Evolutionary conservation across 1,140 invertebrate genomes (phyloP).

Genomic region (Megalonaias nervosa): DNA sequence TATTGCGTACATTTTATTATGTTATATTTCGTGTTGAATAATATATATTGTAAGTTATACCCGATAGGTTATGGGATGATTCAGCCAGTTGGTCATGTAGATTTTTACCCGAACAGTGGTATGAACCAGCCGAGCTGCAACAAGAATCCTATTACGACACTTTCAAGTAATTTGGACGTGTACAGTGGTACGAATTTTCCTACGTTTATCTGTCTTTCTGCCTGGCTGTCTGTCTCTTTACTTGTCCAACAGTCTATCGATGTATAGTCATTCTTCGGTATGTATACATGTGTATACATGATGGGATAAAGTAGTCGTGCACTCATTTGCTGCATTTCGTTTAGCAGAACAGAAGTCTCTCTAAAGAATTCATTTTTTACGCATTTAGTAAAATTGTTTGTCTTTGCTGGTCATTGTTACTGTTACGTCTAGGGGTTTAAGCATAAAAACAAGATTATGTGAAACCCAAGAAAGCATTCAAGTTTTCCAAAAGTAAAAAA

Average conservation of each 20-base stretch:
- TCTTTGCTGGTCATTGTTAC: not conserved
- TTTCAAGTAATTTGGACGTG: not conserved
- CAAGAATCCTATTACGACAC: conserved; percentile 10
- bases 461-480: too few relatives aligned
- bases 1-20: too few relatives aligned
- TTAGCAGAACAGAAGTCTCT: not conserved
- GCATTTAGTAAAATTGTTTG: not conserved
- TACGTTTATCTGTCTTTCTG: not conserved
- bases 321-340: not conserved
- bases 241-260: too few relatives aligned
- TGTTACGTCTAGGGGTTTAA: too few relatives aligned
- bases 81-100: conserved; percentile 46
- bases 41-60: too few relatives aligned
- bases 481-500: too few relatives aligned
- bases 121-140: conserved; percentile 52
- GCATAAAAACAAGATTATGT: too few relatives aligned
- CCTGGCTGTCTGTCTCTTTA: not conserved
- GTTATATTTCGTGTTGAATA: too few relatives aligned
- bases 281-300: not conserved
- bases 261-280: not conserved
- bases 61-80: conserved; percentile 38
- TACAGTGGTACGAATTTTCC: not conserved
- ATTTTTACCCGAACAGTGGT: conserved; percentile 58
- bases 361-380: not conserved
- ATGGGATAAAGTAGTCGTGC: not conserved